phyloP scores from a whole-genome alignment of 1,140 invertebrate genomes.

The Zaprionus gabonicus region DNA sequence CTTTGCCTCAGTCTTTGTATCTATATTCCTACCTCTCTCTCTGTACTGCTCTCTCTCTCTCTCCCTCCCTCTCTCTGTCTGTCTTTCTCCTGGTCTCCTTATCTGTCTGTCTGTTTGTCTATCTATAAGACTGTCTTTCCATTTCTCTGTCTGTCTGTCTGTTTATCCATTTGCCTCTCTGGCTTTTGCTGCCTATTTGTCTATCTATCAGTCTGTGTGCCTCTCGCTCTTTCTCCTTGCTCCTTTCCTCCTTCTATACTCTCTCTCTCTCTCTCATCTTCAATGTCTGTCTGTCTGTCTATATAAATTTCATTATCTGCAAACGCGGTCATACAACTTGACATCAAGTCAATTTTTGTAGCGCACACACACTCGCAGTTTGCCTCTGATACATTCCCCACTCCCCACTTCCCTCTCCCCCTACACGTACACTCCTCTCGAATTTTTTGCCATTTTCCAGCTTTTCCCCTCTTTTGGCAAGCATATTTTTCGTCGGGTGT shows the following conservation, averaged over 20 bases:
- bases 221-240: conserved; percentile 22
- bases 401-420: neutral
- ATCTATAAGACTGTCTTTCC: neutral
- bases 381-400: neutral
- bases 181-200: neutral
- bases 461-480: neutral
- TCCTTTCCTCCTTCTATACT: neutral
- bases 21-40: neutral
- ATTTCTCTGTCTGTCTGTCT: conserved; percentile 30
- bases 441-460: conserved; percentile 4
- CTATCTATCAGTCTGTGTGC: conserved; percentile 13
- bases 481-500: conserved; percentile 35
- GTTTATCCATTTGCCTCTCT: neutral
- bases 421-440: neutral
- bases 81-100: neutral
- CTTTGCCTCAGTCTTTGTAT: neutral
- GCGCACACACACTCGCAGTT: conserved; percentile 21
- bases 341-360: conserved; percentile 69
- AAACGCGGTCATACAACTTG: conserved; percentile 73
- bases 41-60: conserved; percentile 10
- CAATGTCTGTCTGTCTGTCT: conserved; percentile 9
- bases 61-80: conserved; percentile 19
- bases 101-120: conserved; percentile 16
- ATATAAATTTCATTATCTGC: conserved; percentile 80
- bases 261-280: neutral